Conservation (phyloP, 2,888 invertebrate species). For the Schrankia costaestrigalis region DNA sequence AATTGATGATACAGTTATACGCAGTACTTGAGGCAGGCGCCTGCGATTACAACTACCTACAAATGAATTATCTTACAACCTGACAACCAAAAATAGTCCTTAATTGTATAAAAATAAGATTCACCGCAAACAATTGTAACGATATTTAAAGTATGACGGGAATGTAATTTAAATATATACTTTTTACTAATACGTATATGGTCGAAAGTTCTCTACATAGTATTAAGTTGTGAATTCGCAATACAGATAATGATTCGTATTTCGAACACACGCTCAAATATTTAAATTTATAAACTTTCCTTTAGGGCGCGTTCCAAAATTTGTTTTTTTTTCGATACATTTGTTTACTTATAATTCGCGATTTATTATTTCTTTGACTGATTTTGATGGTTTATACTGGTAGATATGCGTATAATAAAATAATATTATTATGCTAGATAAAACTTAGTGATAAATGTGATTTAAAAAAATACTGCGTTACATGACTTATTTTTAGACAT, state of each 20-base stretch:
- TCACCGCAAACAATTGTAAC: too few relatives aligned
- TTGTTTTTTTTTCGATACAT: slow-evolving; percentile 25
- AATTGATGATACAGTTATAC: slow-evolving; percentile 64
- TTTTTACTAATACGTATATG: slow-evolving; percentile 18
- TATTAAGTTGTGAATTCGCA: slow-evolving; percentile 41
- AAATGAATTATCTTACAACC: slow-evolving; percentile 15
- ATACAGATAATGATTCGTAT: slow-evolving; percentile 68
- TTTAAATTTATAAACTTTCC: slow-evolving; percentile 61
- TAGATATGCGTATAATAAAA: too few relatives aligned
- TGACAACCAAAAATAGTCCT: slow-evolving; percentile 9
- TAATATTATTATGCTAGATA: too few relatives aligned
- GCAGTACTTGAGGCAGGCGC: slow-evolving; percentile 54
- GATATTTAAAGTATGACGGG: too few relatives aligned
- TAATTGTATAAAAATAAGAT: slow-evolving; percentile 5
- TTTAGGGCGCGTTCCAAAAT: slow-evolving; percentile 48
- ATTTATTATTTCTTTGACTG: too few relatives aligned
- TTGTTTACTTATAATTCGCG: neutral
- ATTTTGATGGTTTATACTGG: too few relatives aligned
- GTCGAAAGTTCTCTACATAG: slow-evolving; percentile 12
- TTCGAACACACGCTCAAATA: slow-evolving; percentile 68
- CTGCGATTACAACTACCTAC: slow-evolving; percentile 38
- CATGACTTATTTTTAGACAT: too few relatives aligned
- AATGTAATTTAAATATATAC: slow-evolving; percentile 18
- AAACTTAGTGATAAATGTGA: too few relatives aligned
- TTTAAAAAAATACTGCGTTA: too few relatives aligned